phyloP scores from a whole-genome alignment of 2,113 vertebrate species.

The Hypanus sabinus region DNA sequence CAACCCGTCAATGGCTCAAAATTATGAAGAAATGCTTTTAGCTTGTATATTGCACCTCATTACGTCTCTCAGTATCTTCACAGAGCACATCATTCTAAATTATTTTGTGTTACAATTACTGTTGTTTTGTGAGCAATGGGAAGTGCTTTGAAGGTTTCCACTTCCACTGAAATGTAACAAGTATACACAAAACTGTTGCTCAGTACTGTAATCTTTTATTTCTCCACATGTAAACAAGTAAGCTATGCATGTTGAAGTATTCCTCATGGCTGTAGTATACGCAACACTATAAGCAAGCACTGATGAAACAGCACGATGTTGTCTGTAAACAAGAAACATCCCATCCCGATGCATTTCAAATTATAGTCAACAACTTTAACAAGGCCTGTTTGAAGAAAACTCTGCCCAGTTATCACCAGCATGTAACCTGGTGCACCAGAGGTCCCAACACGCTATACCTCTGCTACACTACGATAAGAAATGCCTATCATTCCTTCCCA shows the following conservation, averaged over 20 bases:
- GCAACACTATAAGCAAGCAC: too few relatives aligned
- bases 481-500: too few relatives aligned
- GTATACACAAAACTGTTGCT: not conserved
- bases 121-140: not conserved
- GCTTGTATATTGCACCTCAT: not conserved
- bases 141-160: not conserved
- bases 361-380: too few relatives aligned
- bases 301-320: too few relatives aligned
- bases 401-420: too few relatives aligned
- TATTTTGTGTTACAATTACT: not conserved
- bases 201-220: not conserved
- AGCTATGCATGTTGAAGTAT: not conserved
- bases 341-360: too few relatives aligned
- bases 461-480: too few relatives aligned
- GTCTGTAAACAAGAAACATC: too few relatives aligned
- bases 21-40: not conserved
- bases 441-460: too few relatives aligned
- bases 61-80: not conserved
- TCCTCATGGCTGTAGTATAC: too few relatives aligned
- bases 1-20: not conserved
- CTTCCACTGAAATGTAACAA: not conserved
- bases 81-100: not conserved
- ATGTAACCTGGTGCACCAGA: too few relatives aligned
- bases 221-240: not conserved
- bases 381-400: too few relatives aligned